Evolutionary conservation across 2,797 vertebrate genomes (phyloP), one percentile per base, ranked within the genome.

Genomic region (Halcyon smyrnensis): DNA sequence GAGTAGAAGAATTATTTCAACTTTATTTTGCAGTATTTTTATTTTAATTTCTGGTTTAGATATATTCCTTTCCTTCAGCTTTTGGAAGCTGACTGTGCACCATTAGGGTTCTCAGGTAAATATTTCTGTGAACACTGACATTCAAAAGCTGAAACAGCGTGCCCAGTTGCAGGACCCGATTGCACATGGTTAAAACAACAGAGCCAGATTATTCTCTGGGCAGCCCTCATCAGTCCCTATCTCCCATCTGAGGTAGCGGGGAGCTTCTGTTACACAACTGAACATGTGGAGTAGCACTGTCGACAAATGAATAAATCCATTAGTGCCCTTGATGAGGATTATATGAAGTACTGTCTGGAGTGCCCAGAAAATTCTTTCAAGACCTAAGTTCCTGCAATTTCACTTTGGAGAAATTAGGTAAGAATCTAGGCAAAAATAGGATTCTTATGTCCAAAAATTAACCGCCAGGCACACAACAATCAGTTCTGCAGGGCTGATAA

Each of bases 361-460:
- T 51, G 59, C 41, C 46, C 73, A 68, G 88, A 62, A 94, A 91
- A 96, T 93, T 96, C 83, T 53, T 78, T 43, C 69, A 62, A 94
- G 69, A 50, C 45, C 0, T 13, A 71, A 95, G 57, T 70, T 90
- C 67, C 60, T 53, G 43, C 81, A 87, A 86, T 59, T 39, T 39
- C 36, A 65, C 86, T 90, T 88, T 8, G 62, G 69, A 79, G 67
- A 91, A 91, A 96, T 78, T 34, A 84, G 59, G 83, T 65, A 65
- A 93, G 78, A 76, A 78, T 70, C 67, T 67, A 82, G 54, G 53
- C 39, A 94, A 85, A 81, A 81, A 10, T 14, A 81, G 39, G 56
- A 67, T 76, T 93, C 9, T 73, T 74, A 8, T 21, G 12, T 59
- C 45, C 54, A 60, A 74, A 75, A 84, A 90, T 2, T 19, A 80